These are phyloP conservation scores for Exocentrus adspersus DNA, from an alignment of 2,888 invertebrate genomes.

Conservation along the genomic window DNA sequence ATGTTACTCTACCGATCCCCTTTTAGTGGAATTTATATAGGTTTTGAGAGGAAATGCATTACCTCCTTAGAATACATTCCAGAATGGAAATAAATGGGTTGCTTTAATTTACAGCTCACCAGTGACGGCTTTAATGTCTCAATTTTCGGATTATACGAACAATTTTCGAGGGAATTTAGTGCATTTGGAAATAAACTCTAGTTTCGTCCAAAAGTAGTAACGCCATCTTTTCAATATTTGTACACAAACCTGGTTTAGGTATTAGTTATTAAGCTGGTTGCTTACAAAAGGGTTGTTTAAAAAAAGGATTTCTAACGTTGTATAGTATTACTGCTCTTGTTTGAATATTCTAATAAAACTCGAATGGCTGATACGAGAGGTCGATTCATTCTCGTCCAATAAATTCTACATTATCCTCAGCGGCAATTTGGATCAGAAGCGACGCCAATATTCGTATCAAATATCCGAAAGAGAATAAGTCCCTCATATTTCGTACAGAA, in stretches of 20 bases:
- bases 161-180: not conserved
- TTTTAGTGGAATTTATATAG: conserved; percentile 42
- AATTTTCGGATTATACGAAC: not conserved
- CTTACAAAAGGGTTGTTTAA: too few species aligned
- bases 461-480: conserved; percentile 7
- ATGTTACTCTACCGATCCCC: conserved; percentile 34
- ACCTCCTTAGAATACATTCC: conserved; percentile 39
- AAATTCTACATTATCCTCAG: not conserved
- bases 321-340: too few species aligned
- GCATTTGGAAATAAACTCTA: too few species aligned
- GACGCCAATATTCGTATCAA: conserved; percentile 1
- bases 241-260: too few species aligned
- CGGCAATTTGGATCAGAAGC: not conserved
- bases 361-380: too few species aligned
- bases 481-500: conserved; percentile 1
- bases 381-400: too few species aligned
- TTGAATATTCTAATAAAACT: too few species aligned
- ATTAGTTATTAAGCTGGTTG: too few species aligned
- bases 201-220: too few species aligned
- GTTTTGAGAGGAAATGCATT: conserved; percentile 41
- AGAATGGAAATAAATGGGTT: conserved; percentile 33
- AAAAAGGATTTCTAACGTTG: too few species aligned
- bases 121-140: not conserved
- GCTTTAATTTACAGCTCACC: conserved; percentile 33
- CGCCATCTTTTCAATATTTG: too few species aligned